Evolutionary conservation across 1,140 invertebrate genomes (phyloP).

Genomic region (Cyphomyrmex costatus): DNA sequence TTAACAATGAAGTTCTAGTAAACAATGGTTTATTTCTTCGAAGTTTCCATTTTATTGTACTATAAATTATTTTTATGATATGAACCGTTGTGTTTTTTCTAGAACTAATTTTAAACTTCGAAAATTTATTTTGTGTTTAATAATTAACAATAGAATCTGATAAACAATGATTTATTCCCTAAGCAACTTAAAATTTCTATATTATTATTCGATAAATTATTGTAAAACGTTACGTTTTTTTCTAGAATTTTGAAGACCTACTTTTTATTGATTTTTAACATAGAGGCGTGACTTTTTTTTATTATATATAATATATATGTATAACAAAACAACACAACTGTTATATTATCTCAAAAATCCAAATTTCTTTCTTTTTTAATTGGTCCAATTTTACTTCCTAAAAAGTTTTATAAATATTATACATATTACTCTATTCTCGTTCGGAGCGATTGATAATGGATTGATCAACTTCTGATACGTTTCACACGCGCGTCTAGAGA

Average conservation of each 20-base stretch:
- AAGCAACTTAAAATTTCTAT: no score
- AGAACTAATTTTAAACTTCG: background rate
- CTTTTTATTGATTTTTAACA: background rate
- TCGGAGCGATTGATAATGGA: background rate
- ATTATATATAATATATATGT: no score
- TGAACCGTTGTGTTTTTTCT: background rate
- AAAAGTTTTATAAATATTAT: background rate
- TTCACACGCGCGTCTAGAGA: background rate
- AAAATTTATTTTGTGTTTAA: no score
- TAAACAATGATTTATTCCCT: no score
- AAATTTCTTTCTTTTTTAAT: background rate
- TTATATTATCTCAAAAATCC: background rate
- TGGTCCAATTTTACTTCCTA: background rate
- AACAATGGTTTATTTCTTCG: constrained; percentile 13
- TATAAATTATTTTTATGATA: background rate
- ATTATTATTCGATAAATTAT: no score
- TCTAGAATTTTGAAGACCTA: no score
- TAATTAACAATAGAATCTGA: no score
- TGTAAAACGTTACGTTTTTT: no score
- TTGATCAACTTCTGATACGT: background rate
- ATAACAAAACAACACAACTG: background rate
- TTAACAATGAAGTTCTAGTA: constrained; percentile 6
- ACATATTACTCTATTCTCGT: background rate
- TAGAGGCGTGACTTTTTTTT: background rate
- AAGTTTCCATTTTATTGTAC: constrained; percentile 4